Evolutionary conservation across 2,113 vertebrate genomes (phyloP), one percentile per base, ranked within the genome.

Genomic region (Fulmarus glacialis): DNA sequence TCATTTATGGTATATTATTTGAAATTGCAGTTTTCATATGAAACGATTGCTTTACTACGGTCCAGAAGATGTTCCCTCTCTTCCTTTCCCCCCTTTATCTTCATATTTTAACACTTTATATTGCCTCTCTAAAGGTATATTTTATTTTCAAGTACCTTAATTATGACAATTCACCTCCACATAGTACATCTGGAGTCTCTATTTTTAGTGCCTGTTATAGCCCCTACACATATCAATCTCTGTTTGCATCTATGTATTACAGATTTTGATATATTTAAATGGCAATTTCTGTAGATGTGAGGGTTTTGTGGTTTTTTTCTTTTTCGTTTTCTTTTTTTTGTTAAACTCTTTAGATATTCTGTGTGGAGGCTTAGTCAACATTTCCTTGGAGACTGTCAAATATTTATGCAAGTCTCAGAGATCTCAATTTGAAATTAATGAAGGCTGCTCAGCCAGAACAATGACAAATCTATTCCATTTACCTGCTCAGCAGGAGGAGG

Each of bases 361-460:
- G 23, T 73, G 80, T 93, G 81, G 90, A 95, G 58, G 91, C 93
- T 98, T 89, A 95, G 95, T 90, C 64, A 92, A 85, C 92, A 96
- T 94, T 98, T 97, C 91, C 96, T 97, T 96, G 95, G 93, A 91
- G 80, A 88, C 87, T 97, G 95, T 97, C 93, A 97, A 97, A 98
- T 97, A 96, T 97, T 97, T 97, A 97, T 94, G 93, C 83, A 88
- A 91, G 95, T 96, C 95, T 96, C 90, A 89, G 86, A 92, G 95
- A 97, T 97, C 94, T 97, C 96, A 93, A 97, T 97, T 97, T 96
- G 92, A 95, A 97, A 95, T 95, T 96, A 98, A 97, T 91, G 94
- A 97, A 96, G 85, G 93, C 93, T 93, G 86, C 71, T 94, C 98
- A 96, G 96, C 83, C 94, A 93, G 95, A 97, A 96, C 94, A 91